These are phyloP conservation scores for Mnemiopsis leidyi DNA, from an alignment of 37 sponge, comb jelly and placozoan species.

Conservation along the genomic window DNA sequence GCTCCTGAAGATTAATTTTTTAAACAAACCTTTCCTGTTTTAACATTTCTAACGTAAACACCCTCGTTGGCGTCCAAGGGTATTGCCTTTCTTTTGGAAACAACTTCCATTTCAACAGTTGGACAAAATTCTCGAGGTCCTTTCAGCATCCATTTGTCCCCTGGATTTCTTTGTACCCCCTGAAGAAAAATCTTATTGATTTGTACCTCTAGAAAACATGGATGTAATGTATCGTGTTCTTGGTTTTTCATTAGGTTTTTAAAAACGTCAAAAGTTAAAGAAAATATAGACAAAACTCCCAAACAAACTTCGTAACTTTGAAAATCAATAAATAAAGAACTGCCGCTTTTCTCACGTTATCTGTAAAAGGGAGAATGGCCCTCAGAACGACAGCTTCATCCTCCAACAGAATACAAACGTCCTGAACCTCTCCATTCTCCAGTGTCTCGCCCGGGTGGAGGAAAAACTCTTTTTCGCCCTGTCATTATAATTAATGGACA, in stretches of 20 bases:
- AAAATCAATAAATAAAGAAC: not conserved
- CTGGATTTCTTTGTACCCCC: slow-evolving; percentile 71
- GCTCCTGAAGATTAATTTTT: no score
- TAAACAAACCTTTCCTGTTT: slow-evolving; percentile 73
- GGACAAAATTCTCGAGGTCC: slow-evolving; percentile 87
- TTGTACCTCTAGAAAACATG: no score
- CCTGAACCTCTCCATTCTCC: slow-evolving; percentile 78
- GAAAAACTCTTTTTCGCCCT: not conserved
- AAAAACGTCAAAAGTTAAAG: not conserved
- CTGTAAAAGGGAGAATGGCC: slow-evolving; percentile 78
- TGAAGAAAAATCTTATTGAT: slow-evolving; percentile 51
- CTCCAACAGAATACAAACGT: slow-evolving; percentile 71
- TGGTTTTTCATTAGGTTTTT: not conserved
- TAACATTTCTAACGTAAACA: slow-evolving; percentile 79
- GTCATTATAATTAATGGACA: no score
- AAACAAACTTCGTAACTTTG: no score
- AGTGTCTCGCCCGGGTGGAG: slow-evolving; percentile 72
- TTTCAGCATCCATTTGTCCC: slow-evolving; percentile 88
- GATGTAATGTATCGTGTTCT: no score
- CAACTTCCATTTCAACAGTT: slow-evolving; percentile 69
- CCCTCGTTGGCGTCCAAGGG: slow-evolving; percentile 92
- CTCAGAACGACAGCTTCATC: slow-evolving; percentile 88
- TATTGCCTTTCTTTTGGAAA: slow-evolving; percentile 78
- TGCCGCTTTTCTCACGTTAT: not conserved
- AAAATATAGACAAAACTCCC: not conserved